These are phyloP conservation scores for Microtus richardsoni DNA, from an alignment of 2,113 vertebrate genomes.

Conservation along the genomic window DNA sequence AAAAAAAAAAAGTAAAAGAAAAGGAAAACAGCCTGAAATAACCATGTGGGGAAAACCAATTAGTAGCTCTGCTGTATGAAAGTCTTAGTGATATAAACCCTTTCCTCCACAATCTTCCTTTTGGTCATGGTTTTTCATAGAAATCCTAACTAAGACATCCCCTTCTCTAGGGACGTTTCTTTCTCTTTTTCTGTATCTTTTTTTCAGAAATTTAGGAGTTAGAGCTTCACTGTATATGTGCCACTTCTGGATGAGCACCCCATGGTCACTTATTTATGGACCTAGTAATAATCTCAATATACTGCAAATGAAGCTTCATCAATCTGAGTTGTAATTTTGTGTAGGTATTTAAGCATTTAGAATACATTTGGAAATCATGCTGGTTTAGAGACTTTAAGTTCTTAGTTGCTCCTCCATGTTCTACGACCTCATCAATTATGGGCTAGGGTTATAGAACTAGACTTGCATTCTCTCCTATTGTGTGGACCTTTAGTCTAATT, in stretches of 20 bases:
- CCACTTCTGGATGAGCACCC: background rate
- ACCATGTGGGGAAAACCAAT: background rate
- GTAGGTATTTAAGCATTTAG: background rate
- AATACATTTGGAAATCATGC: background rate
- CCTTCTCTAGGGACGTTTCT: background rate
- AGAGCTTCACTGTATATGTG: background rate
- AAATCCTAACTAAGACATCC: background rate
- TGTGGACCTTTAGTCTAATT: background rate
- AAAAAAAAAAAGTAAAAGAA: no score
- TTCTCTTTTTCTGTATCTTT: background rate
- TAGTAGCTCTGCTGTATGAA: background rate
- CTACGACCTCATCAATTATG: background rate
- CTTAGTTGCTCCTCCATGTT: background rate
- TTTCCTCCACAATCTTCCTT: background rate
- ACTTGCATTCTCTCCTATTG: background rate
- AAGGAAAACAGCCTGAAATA: background rate
- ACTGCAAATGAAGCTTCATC: background rate
- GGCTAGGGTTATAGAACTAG: background rate
- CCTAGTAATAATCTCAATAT: background rate
- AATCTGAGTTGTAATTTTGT: background rate
- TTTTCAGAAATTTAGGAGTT: background rate
- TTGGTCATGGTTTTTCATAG: background rate
- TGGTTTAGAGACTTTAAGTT: background rate
- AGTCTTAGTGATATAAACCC: background rate
- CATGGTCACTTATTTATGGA: background rate